Evolutionary conservation across 2,888 invertebrate genomes (phyloP), one percentile per base, ranked within the genome.

Genomic region (Priocnemis perturbator): DNA sequence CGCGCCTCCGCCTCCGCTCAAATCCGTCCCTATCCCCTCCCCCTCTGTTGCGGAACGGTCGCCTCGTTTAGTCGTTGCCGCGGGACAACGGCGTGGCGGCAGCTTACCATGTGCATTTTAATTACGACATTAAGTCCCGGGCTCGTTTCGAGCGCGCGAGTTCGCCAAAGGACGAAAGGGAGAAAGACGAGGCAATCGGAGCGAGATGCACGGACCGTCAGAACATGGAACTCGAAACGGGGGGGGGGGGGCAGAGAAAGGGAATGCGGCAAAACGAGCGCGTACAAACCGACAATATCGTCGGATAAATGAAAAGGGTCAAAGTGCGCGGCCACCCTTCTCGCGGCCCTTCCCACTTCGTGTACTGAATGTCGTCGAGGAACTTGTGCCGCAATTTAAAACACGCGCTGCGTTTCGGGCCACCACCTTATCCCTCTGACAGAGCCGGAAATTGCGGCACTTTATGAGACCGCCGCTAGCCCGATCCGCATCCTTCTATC

Each of bases 51-150:
- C 64, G 62, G 60, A 60, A 66, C 74, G 67, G 71, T 68, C 76
- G 71, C 69, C 78, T 76, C 79, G 74, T 82, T 83, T 81, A 78
- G 77, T 64, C 75, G 70, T 80, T 74, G 80, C 78, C 78, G 78
- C 80, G 77, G 81, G 78, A 82, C 79, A 79, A 74, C 79, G 77
- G 65, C 69, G 74, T 73, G 72, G 74, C 74, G 72, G 79, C 80
- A 80, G 79, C 77, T 83, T 82, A 81, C 83, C 82, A 76, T 83
- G 84, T 85, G 85, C 84, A 85, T 85, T 85, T 85, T 85, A 85
- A 85, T 85, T 85, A 81, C 85, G 81, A 80, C 81, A 84, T 85
- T 85, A 82, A 85, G 81, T 79, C 80, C 71, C 71, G 70, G 61
- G 75, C 74, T 77, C 78, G 79, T 79, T 82, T 76, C 69, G 67